A percentile compares a stretch with the other conserved stretches of the same genome.
phyloP scores from a whole-genome alignment of 2,113 vertebrate species.

The Spermophilus dauricus region DNA sequence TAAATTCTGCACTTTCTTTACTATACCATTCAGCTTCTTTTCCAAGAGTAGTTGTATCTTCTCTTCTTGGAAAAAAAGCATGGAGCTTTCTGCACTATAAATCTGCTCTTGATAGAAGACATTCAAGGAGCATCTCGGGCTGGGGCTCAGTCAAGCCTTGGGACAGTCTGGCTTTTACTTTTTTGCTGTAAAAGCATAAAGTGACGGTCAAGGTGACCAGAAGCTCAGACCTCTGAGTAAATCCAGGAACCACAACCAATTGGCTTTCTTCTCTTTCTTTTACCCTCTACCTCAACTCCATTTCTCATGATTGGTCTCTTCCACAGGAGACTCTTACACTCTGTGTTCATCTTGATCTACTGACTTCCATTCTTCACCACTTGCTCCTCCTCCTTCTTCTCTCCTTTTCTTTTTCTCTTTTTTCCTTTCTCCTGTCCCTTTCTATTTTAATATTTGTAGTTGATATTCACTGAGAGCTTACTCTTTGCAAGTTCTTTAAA shows the following conservation, averaged over 20 bases:
- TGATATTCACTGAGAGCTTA: neutral
- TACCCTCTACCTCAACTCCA: rapidly evolving
- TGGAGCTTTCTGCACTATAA: neutral
- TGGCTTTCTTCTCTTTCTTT: neutral
- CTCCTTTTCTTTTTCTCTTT: too few relatives aligned
- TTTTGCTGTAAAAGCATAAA: neutral
- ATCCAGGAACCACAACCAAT: neutral
- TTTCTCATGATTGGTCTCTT: neutral
- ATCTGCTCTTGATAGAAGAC: neutral
- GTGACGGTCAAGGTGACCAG: neutral
- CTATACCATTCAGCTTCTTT: neutral
- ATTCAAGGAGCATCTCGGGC: neutral
- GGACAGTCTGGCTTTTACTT: too few relatives aligned
- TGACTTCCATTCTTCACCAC: neutral
- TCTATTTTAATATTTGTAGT: neutral
- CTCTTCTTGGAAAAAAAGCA: neutral
- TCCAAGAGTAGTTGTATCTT: neutral
- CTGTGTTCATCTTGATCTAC: neutral
- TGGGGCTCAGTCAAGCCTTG: neutral
- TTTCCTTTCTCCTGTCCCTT: neutral
- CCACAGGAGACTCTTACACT: neutral
- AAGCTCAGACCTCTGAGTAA: neutral
- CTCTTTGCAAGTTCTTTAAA: neutral
- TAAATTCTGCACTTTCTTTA: neutral
- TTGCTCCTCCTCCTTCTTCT: too few relatives aligned